Evolutionary conservation across 2,113 vertebrate species (phyloP).

Genomic region (Dolichotis patagonum): DNA sequence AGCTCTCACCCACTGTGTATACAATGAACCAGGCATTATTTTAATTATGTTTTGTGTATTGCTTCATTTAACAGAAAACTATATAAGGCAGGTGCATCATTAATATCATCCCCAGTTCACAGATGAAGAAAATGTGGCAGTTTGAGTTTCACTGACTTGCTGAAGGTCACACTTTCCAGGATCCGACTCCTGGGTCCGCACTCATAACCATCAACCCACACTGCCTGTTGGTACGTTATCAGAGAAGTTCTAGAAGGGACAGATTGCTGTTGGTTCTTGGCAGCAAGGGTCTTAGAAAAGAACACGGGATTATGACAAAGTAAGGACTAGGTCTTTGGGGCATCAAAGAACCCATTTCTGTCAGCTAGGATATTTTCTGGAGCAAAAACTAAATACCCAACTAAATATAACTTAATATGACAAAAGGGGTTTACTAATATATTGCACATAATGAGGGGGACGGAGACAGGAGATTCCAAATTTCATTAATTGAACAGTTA

Average conservation of each 20-base stretch:
- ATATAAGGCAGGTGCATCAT: not conserved
- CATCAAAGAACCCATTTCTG: constrained; percentile 58
- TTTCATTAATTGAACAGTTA: constrained; percentile 9
- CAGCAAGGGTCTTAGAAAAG: constrained; percentile 57
- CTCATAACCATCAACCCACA: not conserved
- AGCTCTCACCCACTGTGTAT: not conserved
- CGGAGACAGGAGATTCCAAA: not conserved
- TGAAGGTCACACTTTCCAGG: not conserved
- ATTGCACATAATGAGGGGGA: constrained; percentile 25
- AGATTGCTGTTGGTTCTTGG: constrained; percentile 43
- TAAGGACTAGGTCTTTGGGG: constrained; percentile 36
- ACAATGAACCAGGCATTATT: not conserved
- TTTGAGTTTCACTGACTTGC: not conserved
- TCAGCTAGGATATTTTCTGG: constrained; percentile 61
- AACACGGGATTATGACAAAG: constrained; percentile 65
- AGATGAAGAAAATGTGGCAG: constrained; percentile 36
- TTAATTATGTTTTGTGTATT: not conserved
- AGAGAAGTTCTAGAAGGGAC: constrained; percentile 55
- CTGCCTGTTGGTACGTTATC: not conserved
- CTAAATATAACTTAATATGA: constrained; percentile 48
- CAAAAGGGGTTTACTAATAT: constrained; percentile 42
- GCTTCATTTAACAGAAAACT: constrained; percentile 2
- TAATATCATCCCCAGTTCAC: not conserved
- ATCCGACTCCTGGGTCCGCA: not conserved
- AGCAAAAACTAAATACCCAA: constrained; percentile 40